A percentile compares a stretch with the other conserved stretches of the same genome.
These are phyloP conservation scores for Laupala kohalensis DNA, from an alignment of 1,140 invertebrate species.

Conservation along the genomic window DNA sequence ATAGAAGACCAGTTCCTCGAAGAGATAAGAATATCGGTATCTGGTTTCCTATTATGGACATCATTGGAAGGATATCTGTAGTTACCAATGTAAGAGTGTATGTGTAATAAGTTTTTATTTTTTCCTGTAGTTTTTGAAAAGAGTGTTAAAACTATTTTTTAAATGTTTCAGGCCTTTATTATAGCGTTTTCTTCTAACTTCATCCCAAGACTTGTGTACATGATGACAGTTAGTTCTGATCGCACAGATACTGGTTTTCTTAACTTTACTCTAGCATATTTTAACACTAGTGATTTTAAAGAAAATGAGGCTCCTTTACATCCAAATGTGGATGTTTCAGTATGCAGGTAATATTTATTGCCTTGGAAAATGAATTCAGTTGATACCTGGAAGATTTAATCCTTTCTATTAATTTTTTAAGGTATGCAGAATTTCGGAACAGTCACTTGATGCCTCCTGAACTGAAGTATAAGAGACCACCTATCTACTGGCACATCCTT, in stretches of 20 bases:
- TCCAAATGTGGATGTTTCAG: constrained; percentile 31
- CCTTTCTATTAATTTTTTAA: constrained; percentile 23
- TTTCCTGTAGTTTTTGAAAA: neutral
- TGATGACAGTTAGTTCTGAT: constrained; percentile 40
- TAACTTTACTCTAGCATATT: constrained; percentile 68
- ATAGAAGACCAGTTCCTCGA: constrained; percentile 70
- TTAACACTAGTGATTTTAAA: constrained; percentile 58
- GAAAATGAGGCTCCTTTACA: constrained; percentile 19
- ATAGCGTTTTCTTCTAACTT: constrained; percentile 98
- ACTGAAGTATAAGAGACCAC: constrained; percentile 51
- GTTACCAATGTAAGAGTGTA: constrained; percentile 79
- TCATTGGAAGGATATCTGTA: constrained; percentile 77
- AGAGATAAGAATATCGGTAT: constrained; percentile 78
- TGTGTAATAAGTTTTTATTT: neutral
- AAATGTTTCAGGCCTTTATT: constrained; percentile 72
- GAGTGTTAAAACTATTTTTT: neutral
- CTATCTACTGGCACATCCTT: constrained; percentile 82
- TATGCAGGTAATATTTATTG: constrained; percentile 39
- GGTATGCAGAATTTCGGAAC: constrained; percentile 75
- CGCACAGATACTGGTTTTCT: constrained; percentile 52
- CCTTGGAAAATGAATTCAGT: neutral
- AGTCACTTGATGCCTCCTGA: constrained; percentile 39
- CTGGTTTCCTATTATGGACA: constrained; percentile 84
- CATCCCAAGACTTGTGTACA: constrained; percentile 83
- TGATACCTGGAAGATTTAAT: neutral